Evolutionary conservation across 1,140 invertebrate genomes (phyloP), one percentile per base, ranked within the genome.

Genomic region (Acromyrmex echinatior): DNA sequence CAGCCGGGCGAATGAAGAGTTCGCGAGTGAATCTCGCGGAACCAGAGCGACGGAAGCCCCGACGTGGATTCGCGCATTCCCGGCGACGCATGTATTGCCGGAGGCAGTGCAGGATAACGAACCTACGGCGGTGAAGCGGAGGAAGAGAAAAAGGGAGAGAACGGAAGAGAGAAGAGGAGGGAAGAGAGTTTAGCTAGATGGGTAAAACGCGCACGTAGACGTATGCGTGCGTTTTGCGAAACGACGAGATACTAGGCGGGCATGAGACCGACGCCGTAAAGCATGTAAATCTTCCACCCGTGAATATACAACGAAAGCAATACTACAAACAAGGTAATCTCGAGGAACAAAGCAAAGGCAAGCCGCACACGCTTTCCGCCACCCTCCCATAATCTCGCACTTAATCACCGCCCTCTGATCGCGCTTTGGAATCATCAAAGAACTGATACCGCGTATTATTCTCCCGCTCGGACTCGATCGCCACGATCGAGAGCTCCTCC

Each of bases 281-380:
- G 18, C n/a, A 80, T 78, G 70, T 92, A 92, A 84, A 93, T 90
- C 91, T 93, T 95, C 93, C 94, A 95, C 92, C 93, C 94, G 94
- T 90, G 81, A 93, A 88, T 95, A 95, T 76, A 76, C 95, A 95
- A 95, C 95, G 94, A 95, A 95, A 95, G 94, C 94, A 95, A 95
- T 95, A 95, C 91, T 95, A 92, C 86, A 94, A 94, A 95, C 94
- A 95, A 95, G 94, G 94, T 95, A 93, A 91, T 76, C 49, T 71
- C 90, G 65, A 77, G 65, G 58, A 70, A 87, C 62, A 62, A 74
- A 76, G 45, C 77, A 86, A 68, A 73, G 86, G 60, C 53, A 53
- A 86, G 70, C 74, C n/a, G 77, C 39, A 49, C 35, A 58, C 65
- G 28, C 21, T 65, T 62, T 45, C 53, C 82, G 14, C 39, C 70